Percentiles rank a stretch among this genome's conserved stretches.
Evolutionary conservation across 2,797 vertebrate genomes (phyloP).

Genomic region (Buceros bicornis): DNA sequence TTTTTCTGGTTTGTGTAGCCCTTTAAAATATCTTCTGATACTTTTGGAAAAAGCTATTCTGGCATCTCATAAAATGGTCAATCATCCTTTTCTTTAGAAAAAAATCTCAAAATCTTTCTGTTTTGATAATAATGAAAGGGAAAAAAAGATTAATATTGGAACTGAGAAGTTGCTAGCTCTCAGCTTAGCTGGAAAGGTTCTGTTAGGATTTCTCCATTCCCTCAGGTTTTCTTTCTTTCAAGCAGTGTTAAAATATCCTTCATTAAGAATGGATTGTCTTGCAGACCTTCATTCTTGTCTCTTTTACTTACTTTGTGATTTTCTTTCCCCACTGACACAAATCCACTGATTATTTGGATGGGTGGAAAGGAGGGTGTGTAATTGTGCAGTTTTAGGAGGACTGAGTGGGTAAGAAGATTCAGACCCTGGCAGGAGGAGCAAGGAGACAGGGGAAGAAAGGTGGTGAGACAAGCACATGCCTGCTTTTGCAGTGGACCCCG

Average conservation of each 20-base stretch:
- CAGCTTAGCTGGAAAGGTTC: background rate
- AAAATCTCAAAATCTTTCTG: background rate
- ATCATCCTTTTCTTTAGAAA: background rate
- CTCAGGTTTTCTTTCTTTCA: background rate
- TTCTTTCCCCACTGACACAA: background rate
- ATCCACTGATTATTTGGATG: background rate
- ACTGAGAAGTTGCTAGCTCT: background rate
- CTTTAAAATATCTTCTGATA: background rate
- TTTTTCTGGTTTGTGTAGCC: background rate
- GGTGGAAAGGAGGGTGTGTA: background rate
- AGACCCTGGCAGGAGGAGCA: background rate
- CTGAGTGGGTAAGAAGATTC: background rate
- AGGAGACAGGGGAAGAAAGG: background rate
- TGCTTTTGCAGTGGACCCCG: background rate
- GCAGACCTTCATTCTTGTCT: background rate
- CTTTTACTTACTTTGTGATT: background rate
- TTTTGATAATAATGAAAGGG: background rate
- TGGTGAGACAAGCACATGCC: background rate
- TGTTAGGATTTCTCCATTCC: background rate
- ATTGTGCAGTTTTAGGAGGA: background rate
- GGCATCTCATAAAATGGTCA: background rate
- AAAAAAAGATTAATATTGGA: background rate
- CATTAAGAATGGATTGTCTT: fast-evolving
- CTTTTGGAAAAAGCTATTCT: background rate
- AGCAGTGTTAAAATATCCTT: background rate